These are phyloP conservation scores for Acanthurus lineatus DNA, from an alignment of 2,797 vertebrate species.

Conservation along the genomic window DNA sequence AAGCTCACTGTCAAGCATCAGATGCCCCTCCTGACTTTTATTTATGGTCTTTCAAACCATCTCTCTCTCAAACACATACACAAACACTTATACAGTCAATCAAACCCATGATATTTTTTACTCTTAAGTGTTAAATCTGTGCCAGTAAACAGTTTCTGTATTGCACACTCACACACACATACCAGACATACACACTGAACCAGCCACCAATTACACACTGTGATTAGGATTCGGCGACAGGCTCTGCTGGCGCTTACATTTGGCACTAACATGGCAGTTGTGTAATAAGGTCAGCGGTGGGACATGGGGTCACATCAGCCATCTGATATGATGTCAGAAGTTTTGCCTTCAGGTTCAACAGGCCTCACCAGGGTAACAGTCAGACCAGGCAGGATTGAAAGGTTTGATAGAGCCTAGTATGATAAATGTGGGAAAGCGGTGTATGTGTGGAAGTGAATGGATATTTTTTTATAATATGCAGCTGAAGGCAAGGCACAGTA, in stretches of 20 bases:
- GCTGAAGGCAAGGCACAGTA: not conserved
- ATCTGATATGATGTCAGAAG: slow-evolving; percentile 63
- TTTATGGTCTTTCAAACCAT: not conserved
- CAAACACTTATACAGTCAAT: slow-evolving; percentile 7
- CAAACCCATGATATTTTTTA: slow-evolving; percentile 21
- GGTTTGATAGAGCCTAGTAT: slow-evolving; percentile 8
- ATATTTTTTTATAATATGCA: not conserved
- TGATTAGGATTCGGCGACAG: slow-evolving; percentile 77
- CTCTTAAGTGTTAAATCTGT: not conserved
- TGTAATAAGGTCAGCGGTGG: slow-evolving; percentile 74
- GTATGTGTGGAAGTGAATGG: not conserved
- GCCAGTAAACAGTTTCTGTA: slow-evolving; percentile 5
- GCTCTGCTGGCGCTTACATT: slow-evolving; percentile 80
- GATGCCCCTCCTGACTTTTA: slow-evolving; percentile 8
- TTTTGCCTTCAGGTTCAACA: slow-evolving; percentile 30
- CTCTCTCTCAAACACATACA: slow-evolving; percentile 9
- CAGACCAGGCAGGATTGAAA: slow-evolving; percentile 11
- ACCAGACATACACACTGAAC: slow-evolving; percentile 22
- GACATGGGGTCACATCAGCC: slow-evolving; percentile 65
- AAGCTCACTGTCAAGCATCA: slow-evolving; percentile 13
- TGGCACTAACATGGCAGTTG: slow-evolving; percentile 75
- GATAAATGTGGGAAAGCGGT: slow-evolving; percentile 3
- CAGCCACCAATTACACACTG: slow-evolving; percentile 63
- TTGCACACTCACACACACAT: slow-evolving; percentile 20
- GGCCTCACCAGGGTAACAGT: slow-evolving; percentile 14